A percentile compares a stretch with the other conserved stretches of the same genome.
These are phyloP conservation scores for Cephalotes varians DNA, from an alignment of 2,888 invertebrate genomes.

Conservation along the genomic window DNA sequence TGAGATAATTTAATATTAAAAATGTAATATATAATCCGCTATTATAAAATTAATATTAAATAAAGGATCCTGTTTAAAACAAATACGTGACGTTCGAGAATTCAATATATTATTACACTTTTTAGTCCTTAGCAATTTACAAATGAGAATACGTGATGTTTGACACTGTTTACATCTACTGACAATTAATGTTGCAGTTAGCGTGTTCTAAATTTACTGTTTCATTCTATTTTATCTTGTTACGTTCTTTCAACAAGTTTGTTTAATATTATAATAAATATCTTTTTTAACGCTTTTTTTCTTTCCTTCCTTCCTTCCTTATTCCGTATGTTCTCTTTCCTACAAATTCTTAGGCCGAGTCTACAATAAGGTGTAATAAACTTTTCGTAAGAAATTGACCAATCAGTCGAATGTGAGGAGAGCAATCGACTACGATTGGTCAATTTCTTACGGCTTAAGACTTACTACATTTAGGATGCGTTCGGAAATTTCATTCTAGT, in stretches of 20 bases:
- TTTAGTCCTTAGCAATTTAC: not conserved
- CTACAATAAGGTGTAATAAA: too few relatives aligned
- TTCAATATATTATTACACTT: not conserved
- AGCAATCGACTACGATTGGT: too few relatives aligned
- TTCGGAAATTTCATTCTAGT: too few relatives aligned
- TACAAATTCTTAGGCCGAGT: not conserved
- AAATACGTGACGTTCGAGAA: not conserved
- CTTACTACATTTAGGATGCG: too few relatives aligned
- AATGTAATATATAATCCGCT: not conserved
- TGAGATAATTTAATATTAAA: not conserved
- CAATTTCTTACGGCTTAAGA: too few relatives aligned
- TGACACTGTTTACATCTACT: not conserved
- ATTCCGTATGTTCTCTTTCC: not conserved
- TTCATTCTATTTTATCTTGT: not conserved
- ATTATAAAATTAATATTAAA: slow-evolving; percentile 4
- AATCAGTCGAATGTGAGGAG: too few relatives aligned
- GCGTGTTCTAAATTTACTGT: slow-evolving; percentile 15
- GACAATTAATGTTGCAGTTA: slow-evolving; percentile 25
- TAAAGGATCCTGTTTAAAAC: not conserved
- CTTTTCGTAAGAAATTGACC: too few relatives aligned
- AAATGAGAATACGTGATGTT: not conserved
- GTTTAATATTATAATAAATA: not conserved
- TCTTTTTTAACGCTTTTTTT: not conserved
- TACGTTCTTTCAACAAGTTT: slow-evolving; percentile 10
- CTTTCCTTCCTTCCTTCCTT: not conserved